Conservation (phyloP, 2,888 invertebrate species). For the Trichacis sp. region DNA sequence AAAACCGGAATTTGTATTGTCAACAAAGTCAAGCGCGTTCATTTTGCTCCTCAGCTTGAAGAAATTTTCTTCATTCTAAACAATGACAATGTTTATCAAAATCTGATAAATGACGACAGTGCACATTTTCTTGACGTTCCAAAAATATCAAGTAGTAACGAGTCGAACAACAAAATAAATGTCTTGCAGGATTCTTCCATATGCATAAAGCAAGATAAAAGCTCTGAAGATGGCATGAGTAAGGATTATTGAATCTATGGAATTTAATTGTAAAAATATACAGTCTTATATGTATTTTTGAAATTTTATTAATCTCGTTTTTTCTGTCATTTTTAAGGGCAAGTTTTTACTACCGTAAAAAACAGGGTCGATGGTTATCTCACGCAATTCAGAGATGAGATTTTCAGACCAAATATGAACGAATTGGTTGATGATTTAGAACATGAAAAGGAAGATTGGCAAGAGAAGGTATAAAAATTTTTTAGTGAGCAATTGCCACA, state of each 20-base stretch:
- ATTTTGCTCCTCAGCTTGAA: slow-evolving; percentile 78
- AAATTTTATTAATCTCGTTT: no score
- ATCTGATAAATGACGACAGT: slow-evolving; percentile 74
- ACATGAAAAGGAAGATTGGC: slow-evolving; percentile 79
- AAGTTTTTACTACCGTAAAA: slow-evolving; percentile 68
- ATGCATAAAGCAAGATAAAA: slow-evolving; percentile 68
- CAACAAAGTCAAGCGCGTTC: slow-evolving; percentile 71
- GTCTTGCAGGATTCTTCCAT: slow-evolving; percentile 68
- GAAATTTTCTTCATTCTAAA: slow-evolving; percentile 67
- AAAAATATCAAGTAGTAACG: slow-evolving; percentile 38
- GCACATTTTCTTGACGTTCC: slow-evolving; percentile 77
- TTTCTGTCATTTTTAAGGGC: slow-evolving; percentile 58
- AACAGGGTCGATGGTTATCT: slow-evolving; percentile 67
- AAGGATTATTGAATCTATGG: slow-evolving; percentile 61
- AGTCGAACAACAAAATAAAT: slow-evolving; percentile 29
- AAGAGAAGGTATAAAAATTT: slow-evolving; percentile 80
- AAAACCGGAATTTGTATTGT: not conserved
- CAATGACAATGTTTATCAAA: slow-evolving; percentile 74
- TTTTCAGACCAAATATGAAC: slow-evolving; percentile 73
- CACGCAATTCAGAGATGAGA: slow-evolving; percentile 74
- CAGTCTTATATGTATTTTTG: no score
- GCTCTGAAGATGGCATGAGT: slow-evolving; percentile 49
- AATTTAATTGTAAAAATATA: slow-evolving; percentile 67
- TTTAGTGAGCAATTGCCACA: no score
- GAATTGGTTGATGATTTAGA: slow-evolving; percentile 76